A percentile compares a stretch with the other conserved stretches of the same genome.
Conservation (phyloP, 2,888 invertebrate genomes). For the Steinernema hermaphroditum region DNA sequence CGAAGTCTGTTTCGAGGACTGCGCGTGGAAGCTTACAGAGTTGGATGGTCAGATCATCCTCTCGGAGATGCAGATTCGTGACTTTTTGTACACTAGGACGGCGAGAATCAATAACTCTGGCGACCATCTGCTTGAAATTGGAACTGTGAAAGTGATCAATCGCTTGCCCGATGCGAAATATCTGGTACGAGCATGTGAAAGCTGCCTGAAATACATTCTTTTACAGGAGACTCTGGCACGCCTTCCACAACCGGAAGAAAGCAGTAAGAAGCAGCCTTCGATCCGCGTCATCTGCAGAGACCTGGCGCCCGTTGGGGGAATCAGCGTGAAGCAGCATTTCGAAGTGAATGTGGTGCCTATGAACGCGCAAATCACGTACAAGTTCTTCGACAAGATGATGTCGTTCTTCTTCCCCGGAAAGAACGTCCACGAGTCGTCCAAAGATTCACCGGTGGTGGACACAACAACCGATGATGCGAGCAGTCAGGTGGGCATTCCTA, state of each 20-base stretch:
- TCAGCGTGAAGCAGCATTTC: constrained; percentile 96
- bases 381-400: constrained; percentile 86
- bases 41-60: constrained; percentile 96
- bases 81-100: constrained; percentile 94
- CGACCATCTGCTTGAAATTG: constrained; percentile 91
- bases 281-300: constrained; percentile 92
- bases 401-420: constrained; percentile 89
- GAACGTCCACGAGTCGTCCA: constrained; percentile 70
- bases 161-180: constrained; percentile 81
- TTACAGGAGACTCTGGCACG: constrained; percentile 47
- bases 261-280: constrained; percentile 71
- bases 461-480: constrained; percentile 24
- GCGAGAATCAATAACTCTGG: constrained; percentile 95
- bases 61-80: constrained; percentile 89
- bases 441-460: constrained; percentile 68
- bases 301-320: constrained; percentile 87
- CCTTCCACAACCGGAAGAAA: constrained; percentile 41
- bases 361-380: constrained; percentile 69
- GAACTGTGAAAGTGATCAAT: constrained; percentile 92
- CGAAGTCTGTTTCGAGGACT: constrained; percentile 91
- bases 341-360: constrained; percentile 78
- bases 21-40: constrained; percentile 95
- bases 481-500: neutral
- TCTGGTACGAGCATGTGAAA: too few species aligned
- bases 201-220: neutral